These are phyloP conservation scores for Syritta pipiens DNA, from an alignment of 2,888 invertebrate genomes.

Conservation along the genomic window DNA sequence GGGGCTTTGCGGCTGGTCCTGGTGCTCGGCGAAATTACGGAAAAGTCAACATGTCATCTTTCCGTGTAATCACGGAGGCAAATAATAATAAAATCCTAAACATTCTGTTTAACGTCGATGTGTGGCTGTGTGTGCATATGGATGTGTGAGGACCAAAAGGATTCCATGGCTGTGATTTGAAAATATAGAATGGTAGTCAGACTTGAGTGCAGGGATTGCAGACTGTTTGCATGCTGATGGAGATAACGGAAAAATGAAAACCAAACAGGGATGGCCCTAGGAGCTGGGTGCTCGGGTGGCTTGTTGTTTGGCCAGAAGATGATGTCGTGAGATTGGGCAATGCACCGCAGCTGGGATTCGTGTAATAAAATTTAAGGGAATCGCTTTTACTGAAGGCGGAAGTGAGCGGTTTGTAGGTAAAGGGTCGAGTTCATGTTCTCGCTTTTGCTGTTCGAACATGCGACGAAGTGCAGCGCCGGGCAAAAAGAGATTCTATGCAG, in stretches of 20 bases:
- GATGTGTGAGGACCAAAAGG: no score
- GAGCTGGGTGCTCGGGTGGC: background rate
- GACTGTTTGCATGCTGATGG: slow-evolving; percentile 59
- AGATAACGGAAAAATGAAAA: slow-evolving; percentile 14
- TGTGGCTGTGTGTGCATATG: no score
- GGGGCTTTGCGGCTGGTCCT: slow-evolving; percentile 7
- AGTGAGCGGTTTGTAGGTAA: no score
- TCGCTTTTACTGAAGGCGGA: no score
- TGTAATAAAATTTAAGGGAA: no score
- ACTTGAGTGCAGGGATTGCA: slow-evolving; percentile 40
- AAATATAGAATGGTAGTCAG: slow-evolving; percentile 19
- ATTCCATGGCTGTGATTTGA: background rate
- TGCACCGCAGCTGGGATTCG: no score
- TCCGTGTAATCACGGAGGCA: slow-evolving; percentile 60
- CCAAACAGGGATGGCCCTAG: slow-evolving; percentile 16
- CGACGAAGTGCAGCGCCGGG: no score
- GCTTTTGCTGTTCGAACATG: no score
- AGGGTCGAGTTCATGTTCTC: no score
- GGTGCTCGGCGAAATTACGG: slow-evolving; percentile 41
- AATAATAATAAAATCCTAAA: slow-evolving; percentile 64
- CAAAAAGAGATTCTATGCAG: no score
- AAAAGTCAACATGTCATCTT: slow-evolving; percentile 66
- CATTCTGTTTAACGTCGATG: slow-evolving; percentile 57
- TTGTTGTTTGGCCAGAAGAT: slow-evolving; percentile 8
- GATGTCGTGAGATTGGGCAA: slow-evolving; percentile 20